Evolutionary conservation across 2,113 vertebrate genomes (phyloP).

Genomic region (Chloebia gouldiae): DNA sequence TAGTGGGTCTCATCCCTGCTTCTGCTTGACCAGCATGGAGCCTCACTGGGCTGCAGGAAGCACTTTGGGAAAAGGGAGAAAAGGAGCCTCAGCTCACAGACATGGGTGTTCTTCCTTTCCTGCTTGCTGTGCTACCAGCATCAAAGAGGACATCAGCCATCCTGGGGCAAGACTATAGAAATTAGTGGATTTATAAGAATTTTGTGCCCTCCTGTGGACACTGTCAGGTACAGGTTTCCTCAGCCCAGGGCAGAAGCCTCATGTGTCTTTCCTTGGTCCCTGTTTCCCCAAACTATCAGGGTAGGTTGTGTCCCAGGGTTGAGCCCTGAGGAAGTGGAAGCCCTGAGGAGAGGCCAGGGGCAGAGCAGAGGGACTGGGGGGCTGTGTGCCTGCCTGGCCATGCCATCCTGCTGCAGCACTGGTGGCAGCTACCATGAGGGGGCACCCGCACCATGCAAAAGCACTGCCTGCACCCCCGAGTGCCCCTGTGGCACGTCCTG

Average conservation of each 20-base stretch:
- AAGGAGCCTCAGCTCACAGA: not conserved
- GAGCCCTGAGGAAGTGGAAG: not conserved
- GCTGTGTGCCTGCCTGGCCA: not conserved
- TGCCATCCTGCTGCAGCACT: not conserved
- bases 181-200: not conserved
- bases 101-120: not conserved
- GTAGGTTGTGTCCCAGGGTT: not conserved
- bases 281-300: not conserved
- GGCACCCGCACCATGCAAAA: not conserved
- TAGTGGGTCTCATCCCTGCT: not conserved
- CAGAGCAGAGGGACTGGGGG: not conserved
- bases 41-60: not conserved
- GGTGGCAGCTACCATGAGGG: not conserved
- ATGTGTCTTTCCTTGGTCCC: not conserved
- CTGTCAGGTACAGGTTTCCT: not conserved
- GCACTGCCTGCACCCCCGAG: not conserved
- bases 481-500: not conserved
- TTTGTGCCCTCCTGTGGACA: not conserved
- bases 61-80: not conserved
- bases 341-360: not conserved
- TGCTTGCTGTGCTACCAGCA: not conserved
- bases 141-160: not conserved
- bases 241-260: not conserved
- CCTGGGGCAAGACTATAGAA: not conserved
- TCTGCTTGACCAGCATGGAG: not conserved